Evolutionary conservation across 2,888 invertebrate species (phyloP).

Genomic region (Dicycla oo): DNA sequence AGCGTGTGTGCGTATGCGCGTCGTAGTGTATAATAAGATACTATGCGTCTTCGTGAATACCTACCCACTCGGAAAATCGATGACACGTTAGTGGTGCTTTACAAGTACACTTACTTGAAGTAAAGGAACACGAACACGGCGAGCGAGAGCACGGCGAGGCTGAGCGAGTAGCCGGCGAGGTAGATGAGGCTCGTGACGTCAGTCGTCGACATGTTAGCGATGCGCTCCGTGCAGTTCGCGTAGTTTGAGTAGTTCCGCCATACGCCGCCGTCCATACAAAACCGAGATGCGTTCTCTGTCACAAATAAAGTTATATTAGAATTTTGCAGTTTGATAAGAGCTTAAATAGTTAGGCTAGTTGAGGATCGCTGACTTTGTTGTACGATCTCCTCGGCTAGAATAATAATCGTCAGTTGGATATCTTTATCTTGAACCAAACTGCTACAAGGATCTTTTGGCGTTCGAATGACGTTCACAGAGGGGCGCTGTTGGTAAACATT

Average conservation of each 20-base stretch:
- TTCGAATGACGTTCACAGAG: too few relatives aligned
- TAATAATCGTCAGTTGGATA: neutral
- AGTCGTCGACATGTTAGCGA: slow-evolving; percentile 88
- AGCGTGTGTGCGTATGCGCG: too few relatives aligned
- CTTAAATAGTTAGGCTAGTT: neutral
- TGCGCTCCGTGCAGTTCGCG: slow-evolving; percentile 92
- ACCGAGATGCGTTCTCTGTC: slow-evolving; percentile 95
- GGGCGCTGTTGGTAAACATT: neutral
- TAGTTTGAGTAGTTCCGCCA: slow-evolving; percentile 96
- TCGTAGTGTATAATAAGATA: too few relatives aligned
- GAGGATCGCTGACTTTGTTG: neutral
- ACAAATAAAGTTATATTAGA: slow-evolving; percentile 10
- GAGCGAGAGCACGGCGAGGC: slow-evolving; percentile 94
- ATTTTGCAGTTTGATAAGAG: neutral
- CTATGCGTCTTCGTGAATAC: too few relatives aligned
- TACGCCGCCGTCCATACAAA: slow-evolving; percentile 95
- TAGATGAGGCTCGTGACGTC: slow-evolving; percentile 95
- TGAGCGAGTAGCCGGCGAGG: slow-evolving; percentile 95
- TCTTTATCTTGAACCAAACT: neutral
- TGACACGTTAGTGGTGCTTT: too few relatives aligned
- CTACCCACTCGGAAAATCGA: neutral
- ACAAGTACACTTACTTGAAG: slow-evolving; percentile 93
- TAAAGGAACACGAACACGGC: slow-evolving; percentile 97
- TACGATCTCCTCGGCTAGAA: neutral
- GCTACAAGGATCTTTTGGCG: neutral